Conservation (phyloP, 23 tunicate species). For the Diplosoma virens region DNA sequence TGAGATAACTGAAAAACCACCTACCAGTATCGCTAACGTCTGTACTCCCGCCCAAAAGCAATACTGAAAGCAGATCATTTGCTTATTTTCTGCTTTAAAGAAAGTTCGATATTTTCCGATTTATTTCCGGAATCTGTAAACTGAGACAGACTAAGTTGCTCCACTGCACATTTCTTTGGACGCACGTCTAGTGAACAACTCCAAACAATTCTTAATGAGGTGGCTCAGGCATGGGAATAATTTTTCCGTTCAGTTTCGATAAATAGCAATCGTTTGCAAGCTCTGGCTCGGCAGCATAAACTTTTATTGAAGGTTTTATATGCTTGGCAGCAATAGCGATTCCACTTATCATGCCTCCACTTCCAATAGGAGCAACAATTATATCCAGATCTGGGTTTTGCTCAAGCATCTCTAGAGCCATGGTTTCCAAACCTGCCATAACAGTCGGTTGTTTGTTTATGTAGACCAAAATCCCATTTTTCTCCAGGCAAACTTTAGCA, state of each 20-base stretch:
- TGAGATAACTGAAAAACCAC: too few relatives aligned
- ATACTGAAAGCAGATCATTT: too few relatives aligned
- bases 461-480: conserved; percentile 43
- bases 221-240: conserved; percentile 30
- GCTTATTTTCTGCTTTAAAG: too few relatives aligned
- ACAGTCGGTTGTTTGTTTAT: conserved; percentile 62
- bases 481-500: conserved; percentile 48
- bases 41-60: too few relatives aligned
- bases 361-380: conserved; percentile 85
- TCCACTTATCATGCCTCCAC: conserved; percentile 94
- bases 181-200: too few relatives aligned
- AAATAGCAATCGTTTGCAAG: conserved; percentile 81
- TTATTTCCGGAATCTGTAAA: too few relatives aligned
- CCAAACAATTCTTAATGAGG: too few relatives aligned
- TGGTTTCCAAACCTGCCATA: conserved; percentile 83
- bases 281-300: conserved; percentile 98
- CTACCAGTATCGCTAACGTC: too few relatives aligned
- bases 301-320: conserved; percentile 64
- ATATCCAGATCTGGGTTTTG: conserved; percentile 82
- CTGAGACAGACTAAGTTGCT: too few relatives aligned
- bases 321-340: conserved; percentile 81
- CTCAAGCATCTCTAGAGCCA: conserved; percentile 88
- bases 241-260: conserved; percentile 48
- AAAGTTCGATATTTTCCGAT: too few relatives aligned
- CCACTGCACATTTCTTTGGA: too few relatives aligned